Percentiles rank a stretch among this genome's conserved stretches.
These are phyloP conservation scores for Uropsilus gracilis DNA, from an alignment of 2,113 vertebrate species.

Conservation along the genomic window DNA sequence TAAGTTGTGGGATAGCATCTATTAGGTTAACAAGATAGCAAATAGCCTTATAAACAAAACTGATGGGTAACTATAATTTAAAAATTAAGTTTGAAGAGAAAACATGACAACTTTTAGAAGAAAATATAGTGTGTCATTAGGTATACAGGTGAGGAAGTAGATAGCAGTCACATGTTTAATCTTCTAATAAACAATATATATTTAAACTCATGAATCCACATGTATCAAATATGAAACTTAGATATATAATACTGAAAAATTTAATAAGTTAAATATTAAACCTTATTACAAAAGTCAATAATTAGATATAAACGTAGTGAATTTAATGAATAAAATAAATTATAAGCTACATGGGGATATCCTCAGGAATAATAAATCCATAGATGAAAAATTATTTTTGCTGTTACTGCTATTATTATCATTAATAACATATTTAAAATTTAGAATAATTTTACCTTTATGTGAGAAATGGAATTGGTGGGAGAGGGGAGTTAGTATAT, in stretches of 20 bases:
- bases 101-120: not conserved
- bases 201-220: not conserved
- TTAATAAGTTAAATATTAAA: not conserved
- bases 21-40: not conserved
- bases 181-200: not conserved
- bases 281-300: not conserved
- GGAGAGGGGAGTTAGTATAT: not conserved
- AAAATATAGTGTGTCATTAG: not conserved
- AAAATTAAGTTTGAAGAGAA: not conserved
- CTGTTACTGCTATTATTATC: not conserved
- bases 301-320: not conserved
- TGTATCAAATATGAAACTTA: not conserved
- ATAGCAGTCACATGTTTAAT: not conserved
- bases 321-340: not conserved
- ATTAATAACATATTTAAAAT: not conserved
- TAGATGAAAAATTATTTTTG: not conserved
- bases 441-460: not conserved
- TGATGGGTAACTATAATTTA: not conserved
- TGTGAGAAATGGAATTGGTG: not conserved
- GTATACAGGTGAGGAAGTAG: not conserved
- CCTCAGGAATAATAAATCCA: not conserved
- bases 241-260: not conserved
- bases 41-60: not conserved
- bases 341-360: not conserved
- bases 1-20: not conserved